A percentile compares a stretch with the other conserved stretches of the same genome.
phyloP scores from a whole-genome alignment of 2,113 vertebrate genomes.

The Trematocara nigrifrons region DNA sequence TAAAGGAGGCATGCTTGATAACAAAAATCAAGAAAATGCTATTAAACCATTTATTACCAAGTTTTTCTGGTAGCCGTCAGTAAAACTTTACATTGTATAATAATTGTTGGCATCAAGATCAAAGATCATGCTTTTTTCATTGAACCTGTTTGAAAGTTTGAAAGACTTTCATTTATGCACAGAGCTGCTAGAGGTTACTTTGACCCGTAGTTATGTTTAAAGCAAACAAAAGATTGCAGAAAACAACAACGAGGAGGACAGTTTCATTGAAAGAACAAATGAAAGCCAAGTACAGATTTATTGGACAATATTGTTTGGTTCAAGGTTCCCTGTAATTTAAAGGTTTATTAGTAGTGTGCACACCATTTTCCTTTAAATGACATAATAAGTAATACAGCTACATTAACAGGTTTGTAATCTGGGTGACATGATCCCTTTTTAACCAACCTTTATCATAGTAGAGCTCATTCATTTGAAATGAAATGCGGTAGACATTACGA shows the following conservation, averaged over 20 bases:
- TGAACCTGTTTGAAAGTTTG: not conserved
- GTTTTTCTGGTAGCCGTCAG: not conserved
- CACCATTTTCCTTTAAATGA: not conserved
- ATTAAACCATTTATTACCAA: not conserved
- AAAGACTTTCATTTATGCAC: not conserved
- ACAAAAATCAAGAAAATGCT: not conserved
- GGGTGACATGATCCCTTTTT: not conserved
- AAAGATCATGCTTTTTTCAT: not conserved
- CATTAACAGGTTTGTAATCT: not conserved
- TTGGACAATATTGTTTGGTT: not conserved
- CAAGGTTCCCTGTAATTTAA: not conserved
- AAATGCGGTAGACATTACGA: not conserved
- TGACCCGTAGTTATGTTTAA: too few relatives aligned
- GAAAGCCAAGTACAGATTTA: not conserved
- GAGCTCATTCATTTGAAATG: not conserved
- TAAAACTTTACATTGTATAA: not conserved
- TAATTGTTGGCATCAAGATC: not conserved
- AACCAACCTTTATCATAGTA: not conserved
- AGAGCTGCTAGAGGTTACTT: not conserved
- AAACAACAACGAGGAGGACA: not conserved
- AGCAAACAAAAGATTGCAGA: not conserved
- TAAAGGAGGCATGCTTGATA: not conserved
- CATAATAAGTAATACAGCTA: not conserved
- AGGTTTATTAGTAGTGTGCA: not conserved
- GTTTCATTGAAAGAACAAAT: not conserved